Base-by-base conservation (phyloP, 2,113 vertebrate genomes). In the Litocranius walleri region DNA sequence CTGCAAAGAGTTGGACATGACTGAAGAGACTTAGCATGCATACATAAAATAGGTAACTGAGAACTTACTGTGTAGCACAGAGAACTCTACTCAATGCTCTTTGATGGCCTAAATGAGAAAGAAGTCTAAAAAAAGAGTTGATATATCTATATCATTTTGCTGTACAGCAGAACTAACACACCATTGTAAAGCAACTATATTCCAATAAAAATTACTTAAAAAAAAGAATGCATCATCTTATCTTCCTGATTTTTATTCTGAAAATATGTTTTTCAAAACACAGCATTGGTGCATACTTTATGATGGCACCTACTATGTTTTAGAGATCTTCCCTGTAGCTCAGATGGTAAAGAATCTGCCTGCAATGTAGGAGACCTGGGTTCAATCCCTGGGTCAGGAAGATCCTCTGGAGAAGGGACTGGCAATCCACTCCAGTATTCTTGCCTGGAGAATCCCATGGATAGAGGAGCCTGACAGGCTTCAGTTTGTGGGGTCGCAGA, bases 251-350 rank as follows among this genome's bases (percentile, higher is more conserved):
- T 94, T 85, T 91, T 48, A 48, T 94, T 89, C 14, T 56, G 59
- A 88, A 95, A 95, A 84, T 62, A 61, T 48, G 21, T 45, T 71
- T 89, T 43, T 89, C 52, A 97, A 95, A 67, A 40, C 62, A 67
- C 48, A 93, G 30, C 7, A 43, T 10, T 59, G 80, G 7, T 54
- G 48, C 5, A n/a, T 48, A 67, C 14, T 84, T 43, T 82, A 21
- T 88, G 54, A 84, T 93, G 43, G 21, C 67, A 90, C 11, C 48
- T 48, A 48, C 11, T 48, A 48, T 48, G 48, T 48, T 48, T 48
- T 85, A 56, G 21, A 57, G 21, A 57, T 23, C 21, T 57, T 57
- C 8, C 21, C 56, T 57, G 21, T 57, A 23, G 56, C 56, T 57
- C 56, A 57, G 56, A 23, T 57, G 56, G 21, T 23, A 23, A 57